These are phyloP conservation scores for Pardosa pseudoannulata DNA, from an alignment of 2,888 invertebrate species.

Conservation along the genomic window DNA sequence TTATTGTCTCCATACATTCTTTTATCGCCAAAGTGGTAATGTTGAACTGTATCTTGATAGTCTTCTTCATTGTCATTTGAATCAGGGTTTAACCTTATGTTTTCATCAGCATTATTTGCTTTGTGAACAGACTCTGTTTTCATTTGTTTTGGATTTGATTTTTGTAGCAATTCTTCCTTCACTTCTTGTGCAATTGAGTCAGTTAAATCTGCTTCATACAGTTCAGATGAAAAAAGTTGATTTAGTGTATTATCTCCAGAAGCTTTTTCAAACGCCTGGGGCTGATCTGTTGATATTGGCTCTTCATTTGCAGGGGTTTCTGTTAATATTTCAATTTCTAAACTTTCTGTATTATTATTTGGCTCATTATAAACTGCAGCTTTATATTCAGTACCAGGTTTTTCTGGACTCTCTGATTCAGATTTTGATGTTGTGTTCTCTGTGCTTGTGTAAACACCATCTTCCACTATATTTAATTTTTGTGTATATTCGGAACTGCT, in stretches of 20 bases:
- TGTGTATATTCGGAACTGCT: background rate
- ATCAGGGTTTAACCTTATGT: conserved; percentile 4
- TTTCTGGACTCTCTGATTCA: background rate
- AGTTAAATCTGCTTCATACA: background rate
- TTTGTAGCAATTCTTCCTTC: background rate
- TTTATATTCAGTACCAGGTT: background rate
- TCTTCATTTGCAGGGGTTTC: background rate
- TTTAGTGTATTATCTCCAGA: background rate
- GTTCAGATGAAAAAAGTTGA: background rate
- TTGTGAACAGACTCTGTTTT: background rate
- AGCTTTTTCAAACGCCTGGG: background rate
- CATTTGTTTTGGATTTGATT: background rate
- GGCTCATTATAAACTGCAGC: background rate
- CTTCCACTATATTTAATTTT: background rate
- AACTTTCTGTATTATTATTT: background rate
- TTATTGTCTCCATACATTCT: conserved; percentile 5
- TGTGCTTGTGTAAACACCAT: background rate
- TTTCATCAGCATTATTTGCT: background rate
- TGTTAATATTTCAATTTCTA: background rate
- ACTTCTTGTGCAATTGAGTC: background rate
- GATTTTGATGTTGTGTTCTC: background rate
- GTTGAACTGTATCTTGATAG: background rate
- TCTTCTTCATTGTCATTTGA: conserved; percentile 24
- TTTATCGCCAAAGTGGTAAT: background rate
- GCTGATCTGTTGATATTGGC: background rate